These are phyloP conservation scores for Xanthostigma xanthostigma DNA, from an alignment of 2,888 invertebrate genomes.

Conservation along the genomic window DNA sequence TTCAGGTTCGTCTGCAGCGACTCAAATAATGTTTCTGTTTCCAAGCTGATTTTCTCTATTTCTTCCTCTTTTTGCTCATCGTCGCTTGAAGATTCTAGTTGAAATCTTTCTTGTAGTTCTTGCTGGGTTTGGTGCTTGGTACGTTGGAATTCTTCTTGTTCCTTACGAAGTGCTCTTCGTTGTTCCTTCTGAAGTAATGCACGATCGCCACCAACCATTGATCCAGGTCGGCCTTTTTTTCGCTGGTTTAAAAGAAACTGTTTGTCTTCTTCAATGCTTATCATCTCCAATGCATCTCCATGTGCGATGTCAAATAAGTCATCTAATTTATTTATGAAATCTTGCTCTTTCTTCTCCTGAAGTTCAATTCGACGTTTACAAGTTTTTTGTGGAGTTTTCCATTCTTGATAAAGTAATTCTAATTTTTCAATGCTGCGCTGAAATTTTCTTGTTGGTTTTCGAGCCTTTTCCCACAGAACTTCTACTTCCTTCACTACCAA, in stretches of 20 bases:
- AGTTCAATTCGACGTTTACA: not conserved
- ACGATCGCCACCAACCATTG: not conserved
- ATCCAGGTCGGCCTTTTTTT: constrained; percentile 1
- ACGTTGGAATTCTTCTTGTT: not conserved
- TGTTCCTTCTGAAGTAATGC: not conserved
- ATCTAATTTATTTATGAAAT: not conserved
- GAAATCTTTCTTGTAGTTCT: too few species aligned
- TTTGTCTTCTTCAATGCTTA: constrained; percentile 1
- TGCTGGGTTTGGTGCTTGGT: too few species aligned
- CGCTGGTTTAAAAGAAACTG: constrained; percentile 5
- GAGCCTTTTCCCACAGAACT: constrained; percentile 4
- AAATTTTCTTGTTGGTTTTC: constrained; percentile 1
- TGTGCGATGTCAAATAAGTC: constrained; percentile 5
- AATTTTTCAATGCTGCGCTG: constrained; percentile 1
- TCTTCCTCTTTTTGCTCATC: too few species aligned
- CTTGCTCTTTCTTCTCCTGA: not conserved
- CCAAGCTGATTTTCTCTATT: too few species aligned
- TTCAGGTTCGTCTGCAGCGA: too few species aligned
- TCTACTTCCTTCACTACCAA: constrained; percentile 1
- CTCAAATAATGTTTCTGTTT: too few species aligned
- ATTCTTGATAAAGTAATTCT: constrained; percentile 3
- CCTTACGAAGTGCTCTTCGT: not conserved
- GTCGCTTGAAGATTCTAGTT: too few species aligned
- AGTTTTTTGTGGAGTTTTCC: constrained; percentile 1
- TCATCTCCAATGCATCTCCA: constrained; percentile 1